Base-by-base conservation (phyloP, 23 tunicate species). In the Phallusia fumigata region DNA sequence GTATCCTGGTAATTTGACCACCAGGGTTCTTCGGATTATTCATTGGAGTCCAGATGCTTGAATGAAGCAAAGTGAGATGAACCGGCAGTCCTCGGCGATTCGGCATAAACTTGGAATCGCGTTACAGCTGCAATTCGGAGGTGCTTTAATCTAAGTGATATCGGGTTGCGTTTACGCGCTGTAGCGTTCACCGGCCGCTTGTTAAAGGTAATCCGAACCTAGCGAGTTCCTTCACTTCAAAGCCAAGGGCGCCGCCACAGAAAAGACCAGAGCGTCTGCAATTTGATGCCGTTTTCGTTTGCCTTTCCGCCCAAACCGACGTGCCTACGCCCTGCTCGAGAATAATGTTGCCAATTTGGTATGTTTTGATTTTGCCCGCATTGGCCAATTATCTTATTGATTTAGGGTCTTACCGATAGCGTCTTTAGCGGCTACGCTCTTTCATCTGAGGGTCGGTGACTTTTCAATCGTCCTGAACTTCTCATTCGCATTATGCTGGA, bases 101-200 rank as follows among this genome's bases (percentile, higher is more conserved):
- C 8, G 28, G 15, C 28, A 58, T 58, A 58, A 58, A 58, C 69
- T 58, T 58, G 69, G 69, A 58, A 16, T 58, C 69, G 11, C 69
- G 28, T 58, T 58, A 58, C 69, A 58, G 69, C 69, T 58, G 69
- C 69, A 58, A 58, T 6, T 58, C 26, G 69, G 26, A 58, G 69
- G 26, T 16, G 69, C 69, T 58, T 58, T 58, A 58, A 58, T 58
- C 69, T 58, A 58, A 58, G 69, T 24, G 69, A 58, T 58, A 58
- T 58, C 69, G 13, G 28, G 69, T 58, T 58, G 28, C 69, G 28
- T 13, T 1, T 11, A 24, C 69, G 28, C 16, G 26, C 69, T 58
- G 3, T 58, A 13, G 28, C 69, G 69, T 40, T 40, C 47, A 40
- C 69, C 69, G 28, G 26, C 69, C 69, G 69, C 69, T 24, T 58